These are phyloP conservation scores for Phainopepla nitens DNA, from an alignment of 2,113 vertebrate species.

Conservation along the genomic window DNA sequence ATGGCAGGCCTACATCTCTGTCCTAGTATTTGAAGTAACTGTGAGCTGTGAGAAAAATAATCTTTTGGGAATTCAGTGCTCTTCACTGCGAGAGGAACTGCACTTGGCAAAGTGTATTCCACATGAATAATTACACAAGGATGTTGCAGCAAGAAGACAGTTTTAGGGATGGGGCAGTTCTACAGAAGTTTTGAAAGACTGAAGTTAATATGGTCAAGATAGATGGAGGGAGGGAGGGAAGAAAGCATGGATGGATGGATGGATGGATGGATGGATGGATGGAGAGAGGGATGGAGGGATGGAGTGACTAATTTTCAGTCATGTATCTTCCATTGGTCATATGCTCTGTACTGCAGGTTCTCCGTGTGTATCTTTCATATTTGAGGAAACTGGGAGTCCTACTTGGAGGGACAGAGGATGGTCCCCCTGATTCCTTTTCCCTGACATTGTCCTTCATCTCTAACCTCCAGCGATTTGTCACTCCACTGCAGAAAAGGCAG, in stretches of 20 bases:
- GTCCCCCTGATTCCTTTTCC: conserved; percentile 58
- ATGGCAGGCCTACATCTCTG: not conserved
- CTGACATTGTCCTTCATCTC: conserved; percentile 81
- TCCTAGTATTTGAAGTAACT: not conserved
- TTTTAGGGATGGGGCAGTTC: fast-evolving
- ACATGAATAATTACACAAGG: not conserved
- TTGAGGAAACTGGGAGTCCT: conserved; percentile 73
- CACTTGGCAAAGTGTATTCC: not conserved
- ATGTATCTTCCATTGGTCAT: not conserved
- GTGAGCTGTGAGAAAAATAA: not conserved
- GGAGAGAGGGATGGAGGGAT: not conserved
- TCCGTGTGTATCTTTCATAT: conserved; percentile 77
- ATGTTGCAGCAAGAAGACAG: not conserved
- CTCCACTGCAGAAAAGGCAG: conserved; percentile 71
- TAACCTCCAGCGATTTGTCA: conserved; percentile 72
- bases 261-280: not conserved
- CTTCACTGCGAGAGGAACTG: not conserved
- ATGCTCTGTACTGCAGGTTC: conserved; percentile 57
- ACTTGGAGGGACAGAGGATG: conserved; percentile 65
- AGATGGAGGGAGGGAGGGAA: too few species aligned
- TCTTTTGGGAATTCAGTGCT: not conserved
- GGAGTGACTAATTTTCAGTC: not conserved
- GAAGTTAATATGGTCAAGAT: not conserved
- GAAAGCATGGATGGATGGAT: not conserved
- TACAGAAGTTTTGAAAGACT: not conserved